A percentile compares a stretch with the other conserved stretches of the same genome.
phyloP scores from a whole-genome alignment of 1,140 invertebrate species.

The Latrodectus geometricus region DNA sequence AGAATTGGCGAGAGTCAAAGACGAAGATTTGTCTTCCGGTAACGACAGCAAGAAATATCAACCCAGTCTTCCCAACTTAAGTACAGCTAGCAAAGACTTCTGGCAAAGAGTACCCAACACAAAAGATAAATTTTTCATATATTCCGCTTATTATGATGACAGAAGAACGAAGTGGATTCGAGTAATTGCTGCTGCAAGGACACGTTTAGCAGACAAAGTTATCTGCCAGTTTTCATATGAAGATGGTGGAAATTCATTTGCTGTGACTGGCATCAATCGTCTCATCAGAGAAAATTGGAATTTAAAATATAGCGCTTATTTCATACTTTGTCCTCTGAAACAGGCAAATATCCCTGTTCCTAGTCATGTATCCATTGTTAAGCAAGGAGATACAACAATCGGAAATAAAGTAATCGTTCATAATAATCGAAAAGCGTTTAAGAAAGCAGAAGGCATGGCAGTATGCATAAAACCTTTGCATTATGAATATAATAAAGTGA shows the following conservation, averaged over 20 bases:
- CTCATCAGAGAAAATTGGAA: constrained; percentile 94
- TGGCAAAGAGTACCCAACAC: constrained; percentile 70
- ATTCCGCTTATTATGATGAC: constrained; percentile 86
- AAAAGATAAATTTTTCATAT: constrained; percentile 85
- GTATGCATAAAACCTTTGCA: constrained; percentile 96
- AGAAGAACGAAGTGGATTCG: constrained; percentile 75
- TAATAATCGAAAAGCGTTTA: constrained; percentile 65
- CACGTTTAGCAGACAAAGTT: constrained; percentile 82
- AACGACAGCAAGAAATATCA: constrained; percentile 12
- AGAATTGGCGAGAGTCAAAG: constrained; percentile 60
- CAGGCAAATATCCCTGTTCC: constrained; percentile 66
- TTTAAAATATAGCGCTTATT: constrained; percentile 90
- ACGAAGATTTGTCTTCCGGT: constrained; percentile 23
- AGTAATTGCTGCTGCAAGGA: constrained; percentile 88
- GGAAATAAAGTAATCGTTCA: constrained; percentile 73
- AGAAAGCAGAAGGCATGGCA: constrained; percentile 73
- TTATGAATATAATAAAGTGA: constrained; percentile 83
- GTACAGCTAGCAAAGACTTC: constrained; percentile 59
- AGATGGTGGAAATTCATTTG: constrained; percentile 62
- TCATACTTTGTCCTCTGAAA: constrained; percentile 80
- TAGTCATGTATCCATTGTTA: constrained; percentile 76
- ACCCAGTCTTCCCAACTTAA: too few relatives aligned
- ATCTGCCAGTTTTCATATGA: constrained; percentile 83
- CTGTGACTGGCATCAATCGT: constrained; percentile 70
- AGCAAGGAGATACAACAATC: constrained; percentile 69